These are phyloP conservation scores for Orussus abietinus DNA, from an alignment of 1,140 invertebrate genomes.

Conservation along the genomic window DNA sequence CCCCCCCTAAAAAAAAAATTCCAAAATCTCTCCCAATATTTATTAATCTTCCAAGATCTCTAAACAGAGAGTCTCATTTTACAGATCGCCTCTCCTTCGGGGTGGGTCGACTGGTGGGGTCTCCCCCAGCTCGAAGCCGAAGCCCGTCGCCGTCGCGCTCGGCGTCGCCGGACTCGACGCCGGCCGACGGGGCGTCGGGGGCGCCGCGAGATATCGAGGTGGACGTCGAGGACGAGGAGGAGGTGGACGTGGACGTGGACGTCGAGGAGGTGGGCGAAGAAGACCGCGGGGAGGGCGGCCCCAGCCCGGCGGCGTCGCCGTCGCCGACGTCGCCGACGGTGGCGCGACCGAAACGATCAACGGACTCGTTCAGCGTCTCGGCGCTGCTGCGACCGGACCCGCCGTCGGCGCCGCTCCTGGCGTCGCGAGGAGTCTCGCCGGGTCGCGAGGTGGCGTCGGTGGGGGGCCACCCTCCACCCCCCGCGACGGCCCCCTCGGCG, in stretches of 20 bases:
- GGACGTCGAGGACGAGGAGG: conserved; percentile 45
- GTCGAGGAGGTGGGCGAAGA: conserved; percentile 50
- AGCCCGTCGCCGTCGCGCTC: conserved; percentile 48
- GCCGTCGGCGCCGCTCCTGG: conserved; percentile 56
- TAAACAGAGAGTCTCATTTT: too few relatives aligned
- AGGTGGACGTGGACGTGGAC: conserved; percentile 47
- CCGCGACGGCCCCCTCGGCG: conserved; percentile 53
- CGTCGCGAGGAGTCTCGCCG: conserved; percentile 51
- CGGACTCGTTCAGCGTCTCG: conserved; percentile 71
- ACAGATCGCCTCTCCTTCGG: conserved; percentile 48
- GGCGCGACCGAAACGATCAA: too few relatives aligned
- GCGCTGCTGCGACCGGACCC: conserved; percentile 73
- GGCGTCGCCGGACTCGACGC: conserved; percentile 23
- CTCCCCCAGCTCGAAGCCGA: conserved; percentile 42
- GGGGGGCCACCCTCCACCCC: conserved; percentile 49
- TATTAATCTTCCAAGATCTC: too few relatives aligned
- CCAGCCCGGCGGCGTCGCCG: conserved; percentile 41
- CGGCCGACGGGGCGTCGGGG: conserved; percentile 33
- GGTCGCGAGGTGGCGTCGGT: conserved; percentile 14
- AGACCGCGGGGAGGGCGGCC: conserved; percentile 42
- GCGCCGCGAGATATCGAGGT: too few relatives aligned
- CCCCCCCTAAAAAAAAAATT: too few relatives aligned
- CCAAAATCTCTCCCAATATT: too few relatives aligned
- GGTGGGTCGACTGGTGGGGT: conserved; percentile 48
- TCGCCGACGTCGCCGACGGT: conserved; percentile 41